Evolutionary conservation across 2,888 invertebrate species (phyloP), one percentile per base, ranked within the genome.

Genomic region (Epinotia demarniana): DNA sequence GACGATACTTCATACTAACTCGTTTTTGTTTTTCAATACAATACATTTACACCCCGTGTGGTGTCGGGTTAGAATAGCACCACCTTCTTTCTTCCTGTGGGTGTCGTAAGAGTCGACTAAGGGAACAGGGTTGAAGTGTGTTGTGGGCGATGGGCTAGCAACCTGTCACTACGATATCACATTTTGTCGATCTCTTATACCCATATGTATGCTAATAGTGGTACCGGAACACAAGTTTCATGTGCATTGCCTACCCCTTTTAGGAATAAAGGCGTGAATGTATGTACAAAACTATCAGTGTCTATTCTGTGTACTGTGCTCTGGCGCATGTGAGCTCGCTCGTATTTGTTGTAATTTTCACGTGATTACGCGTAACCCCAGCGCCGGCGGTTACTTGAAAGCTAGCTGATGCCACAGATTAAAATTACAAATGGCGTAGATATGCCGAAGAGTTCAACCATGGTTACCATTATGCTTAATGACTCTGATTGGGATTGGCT

Each of bases 301-400:
- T 43, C 3, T n/a, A 53, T 58, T 74, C 63, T 70, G 63, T 90
- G 87, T 85, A 89, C 88, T 85, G 87, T 88, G 89, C 85, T 87
- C 88, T 85, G 79, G 80, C 79, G 80, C 81, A 83, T 83, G 81
- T 82, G 79, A 82, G 78, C 82, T 79, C 70, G 78, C 78, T 85
- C 87, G 84, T 88, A 86, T 89, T 88, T 86, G 87, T 87, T 84
- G 90, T 89, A 91, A 92, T 92, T 92, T 92, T 90, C 91, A 90
- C 91, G 88, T 92, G 90, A 90, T 91, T 91, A 90, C 83, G 84
- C 81, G 85, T 89, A 87, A 86, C 85, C 86, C 73, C 61, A 82
- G 82, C 81, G 80, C 76, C 61, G 82, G 84, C 86, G 88, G 89
- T 87, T 83, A 85, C 83, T 88, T 90, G 87, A 90, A 90, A 90